phyloP scores from a whole-genome alignment of 2,113 vertebrate species.

The Microcebus murinus region DNA sequence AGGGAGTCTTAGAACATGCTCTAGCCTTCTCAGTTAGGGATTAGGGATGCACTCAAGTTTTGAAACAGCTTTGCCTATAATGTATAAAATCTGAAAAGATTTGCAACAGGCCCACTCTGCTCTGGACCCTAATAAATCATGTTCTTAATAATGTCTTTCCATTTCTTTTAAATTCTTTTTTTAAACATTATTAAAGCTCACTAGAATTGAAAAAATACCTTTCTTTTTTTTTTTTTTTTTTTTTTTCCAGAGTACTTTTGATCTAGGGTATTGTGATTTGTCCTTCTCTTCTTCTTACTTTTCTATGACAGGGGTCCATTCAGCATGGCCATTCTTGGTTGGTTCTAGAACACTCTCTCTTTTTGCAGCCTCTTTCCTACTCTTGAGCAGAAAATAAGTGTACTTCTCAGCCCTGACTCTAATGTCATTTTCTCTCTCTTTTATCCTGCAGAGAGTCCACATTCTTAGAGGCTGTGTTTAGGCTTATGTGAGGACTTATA shows the following conservation, averaged over 20 bases:
- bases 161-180: not conserved
- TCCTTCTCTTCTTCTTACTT: not conserved
- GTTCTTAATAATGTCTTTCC: not conserved
- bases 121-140: not conserved
- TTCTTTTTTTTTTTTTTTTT: too few species aligned
- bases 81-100: not conserved
- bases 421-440: not conserved
- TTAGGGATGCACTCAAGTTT: not conserved
- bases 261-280: not conserved
- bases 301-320: not conserved
- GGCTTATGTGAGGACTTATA: not conserved
- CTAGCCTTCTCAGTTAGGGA: not conserved
- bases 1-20: not conserved
- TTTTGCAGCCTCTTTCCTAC: not conserved
- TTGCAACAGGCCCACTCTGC: not conserved
- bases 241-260: not conserved
- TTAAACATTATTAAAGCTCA: not conserved
- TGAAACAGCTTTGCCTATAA: not conserved
- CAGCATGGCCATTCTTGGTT: rapidly evolving
- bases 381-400: not conserved
- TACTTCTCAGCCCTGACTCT: not conserved
- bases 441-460: too few species aligned
- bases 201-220: not conserved
- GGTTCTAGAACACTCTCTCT: not conserved
- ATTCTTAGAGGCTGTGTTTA: not conserved